Evolutionary conservation across 2,113 vertebrate genomes (phyloP).

Genomic region (Trichomycterus rosablanca): DNA sequence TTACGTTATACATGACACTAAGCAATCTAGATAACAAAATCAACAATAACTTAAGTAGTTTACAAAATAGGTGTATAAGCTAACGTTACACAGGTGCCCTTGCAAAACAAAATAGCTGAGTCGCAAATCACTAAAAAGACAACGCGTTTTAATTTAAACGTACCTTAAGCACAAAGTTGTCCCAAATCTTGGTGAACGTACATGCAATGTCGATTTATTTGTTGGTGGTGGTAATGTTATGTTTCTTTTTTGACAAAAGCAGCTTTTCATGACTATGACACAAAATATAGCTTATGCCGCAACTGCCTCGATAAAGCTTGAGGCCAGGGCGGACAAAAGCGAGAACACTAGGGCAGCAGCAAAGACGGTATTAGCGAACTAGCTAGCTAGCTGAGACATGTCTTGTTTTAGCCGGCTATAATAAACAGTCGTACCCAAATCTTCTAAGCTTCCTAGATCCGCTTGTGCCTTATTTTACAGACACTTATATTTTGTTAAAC

Average conservation of each 20-base stretch:
- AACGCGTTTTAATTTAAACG: no score
- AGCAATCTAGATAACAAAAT: not conserved
- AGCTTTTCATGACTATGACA: slow-evolving; percentile 65
- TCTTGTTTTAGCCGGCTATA: slow-evolving; percentile 52
- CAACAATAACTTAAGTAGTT: not conserved
- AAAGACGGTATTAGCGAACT: slow-evolving; percentile 45
- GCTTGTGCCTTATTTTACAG: not conserved
- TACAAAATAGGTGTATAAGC: not conserved
- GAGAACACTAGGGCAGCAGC: slow-evolving; percentile 43
- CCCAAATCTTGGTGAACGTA: no score
- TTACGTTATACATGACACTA: no score
- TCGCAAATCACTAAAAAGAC: no score
- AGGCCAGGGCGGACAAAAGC: slow-evolving; percentile 38
- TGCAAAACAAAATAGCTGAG: no score
- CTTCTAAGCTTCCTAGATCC: not conserved
- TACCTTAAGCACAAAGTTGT: no score
- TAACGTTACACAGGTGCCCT: not conserved
- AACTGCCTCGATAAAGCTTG: slow-evolving; percentile 37
- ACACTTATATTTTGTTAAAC: no score
- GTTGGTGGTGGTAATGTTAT: slow-evolving; percentile 57
- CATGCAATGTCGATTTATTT: slow-evolving; percentile 59
- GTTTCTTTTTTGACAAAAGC: slow-evolving; percentile 65
- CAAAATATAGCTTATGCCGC: slow-evolving; percentile 33
- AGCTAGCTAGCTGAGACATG: slow-evolving; percentile 30
- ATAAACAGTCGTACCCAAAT: slow-evolving; percentile 29